A percentile compares a stretch with the other conserved stretches of the same genome.
Conservation (phyloP, 2,888 invertebrate species). For the Rhagonycha lutea region DNA sequence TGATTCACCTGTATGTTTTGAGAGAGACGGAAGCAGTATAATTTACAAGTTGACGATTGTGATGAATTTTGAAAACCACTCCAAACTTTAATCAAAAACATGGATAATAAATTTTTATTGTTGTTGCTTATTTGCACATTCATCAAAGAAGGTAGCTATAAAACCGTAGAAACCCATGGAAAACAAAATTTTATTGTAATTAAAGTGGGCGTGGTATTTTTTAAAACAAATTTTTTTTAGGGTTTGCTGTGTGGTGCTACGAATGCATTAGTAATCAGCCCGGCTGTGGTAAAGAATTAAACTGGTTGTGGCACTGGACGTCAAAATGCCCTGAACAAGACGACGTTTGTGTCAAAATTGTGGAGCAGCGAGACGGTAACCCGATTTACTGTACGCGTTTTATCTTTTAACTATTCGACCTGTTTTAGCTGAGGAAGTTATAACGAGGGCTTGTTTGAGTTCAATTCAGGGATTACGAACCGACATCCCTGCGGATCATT, state of each 20-base stretch:
- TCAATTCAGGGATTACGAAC: constrained; percentile 75
- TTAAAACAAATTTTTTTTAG: constrained; percentile 46
- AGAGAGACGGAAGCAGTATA: background rate
- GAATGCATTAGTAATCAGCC: constrained; percentile 88
- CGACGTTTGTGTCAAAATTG: constrained; percentile 88
- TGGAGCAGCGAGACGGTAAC: constrained; percentile 81
- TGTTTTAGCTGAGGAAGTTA: constrained; percentile 71
- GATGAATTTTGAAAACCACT: background rate
- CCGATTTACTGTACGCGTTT: background rate
- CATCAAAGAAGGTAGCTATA: background rate
- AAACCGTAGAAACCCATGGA: background rate
- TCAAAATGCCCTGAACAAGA: constrained; percentile 80
- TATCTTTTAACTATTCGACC: background rate
- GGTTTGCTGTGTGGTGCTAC: constrained; percentile 79
- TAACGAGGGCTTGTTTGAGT: constrained; percentile 86
- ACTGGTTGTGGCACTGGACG: constrained; percentile 79
- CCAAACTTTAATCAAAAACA: background rate
- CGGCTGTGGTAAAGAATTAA: constrained; percentile 83
- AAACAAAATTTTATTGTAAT: background rate
- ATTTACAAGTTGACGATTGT: background rate
- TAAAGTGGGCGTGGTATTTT: constrained; percentile 1
- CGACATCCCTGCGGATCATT: constrained; percentile 89
- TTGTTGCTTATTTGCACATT: background rate
- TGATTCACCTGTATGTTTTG: background rate
- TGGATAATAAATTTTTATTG: background rate